Evolutionary conservation across 2,888 invertebrate genomes (phyloP), one percentile per base, ranked within the genome.

Genomic region (Drosophila stalkeri): DNA sequence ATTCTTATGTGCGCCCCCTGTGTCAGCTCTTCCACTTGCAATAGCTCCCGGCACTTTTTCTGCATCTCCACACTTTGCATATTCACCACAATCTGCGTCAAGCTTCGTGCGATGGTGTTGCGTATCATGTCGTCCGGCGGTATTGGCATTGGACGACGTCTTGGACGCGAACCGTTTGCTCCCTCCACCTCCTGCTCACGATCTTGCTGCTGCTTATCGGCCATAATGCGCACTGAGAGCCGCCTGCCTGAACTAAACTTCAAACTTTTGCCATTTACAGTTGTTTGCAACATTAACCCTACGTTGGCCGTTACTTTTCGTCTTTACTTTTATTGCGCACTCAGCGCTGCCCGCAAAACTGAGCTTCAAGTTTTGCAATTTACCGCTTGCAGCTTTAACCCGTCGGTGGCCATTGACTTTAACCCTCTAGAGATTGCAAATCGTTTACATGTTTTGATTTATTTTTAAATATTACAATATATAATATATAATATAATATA

Each of bases 401-500:
- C 54, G 9, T 23, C 37, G 23, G 23, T 16, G 23, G 11, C 5
- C 23, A 11, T 23, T 4, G 35, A 0, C 14, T 16, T 20, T 23
- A 46, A 14, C 46, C 49, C 49, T 18, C 5, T 18, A 8, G 9
- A 23, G 20, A 35, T 4, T 27, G 27, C 31, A 3, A 14, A 8
- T 1, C 60, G 61, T 64, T 67, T 55, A 59, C 41, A 64, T 61
- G 20, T 23, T 65, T 66, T 55, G 16, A 51, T 75, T 75, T 70
- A 75, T 75, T 77, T 62, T 71, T 75, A 66, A 60, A 70, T 77
- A 75, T 86, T 82, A 86, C 71, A 67, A 47, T 67, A 82, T 75
- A 86, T 69, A 84, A 75, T 83, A 87, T 83, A 83, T 83, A 83
- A 83, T 88, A 83, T 88, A 83, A 87, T 83, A 83, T 83, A 83